Conservation (phyloP, 2,888 invertebrate genomes). For the Nymphalis polychloros region DNA sequence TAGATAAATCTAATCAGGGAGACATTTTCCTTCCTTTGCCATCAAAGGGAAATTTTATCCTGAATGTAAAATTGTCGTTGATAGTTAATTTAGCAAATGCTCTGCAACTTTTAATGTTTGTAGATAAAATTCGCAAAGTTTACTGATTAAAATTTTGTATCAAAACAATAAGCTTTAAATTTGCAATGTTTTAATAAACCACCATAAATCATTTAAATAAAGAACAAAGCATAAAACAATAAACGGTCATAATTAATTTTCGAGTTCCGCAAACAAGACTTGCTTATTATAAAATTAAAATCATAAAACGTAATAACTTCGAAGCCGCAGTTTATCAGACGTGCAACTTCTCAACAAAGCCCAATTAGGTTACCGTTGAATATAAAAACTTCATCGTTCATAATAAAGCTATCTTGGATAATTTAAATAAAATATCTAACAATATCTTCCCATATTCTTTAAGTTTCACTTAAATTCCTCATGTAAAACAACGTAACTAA, state of each 20-base stretch:
- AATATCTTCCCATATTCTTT: too few species aligned
- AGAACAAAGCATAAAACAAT: conserved; percentile 17
- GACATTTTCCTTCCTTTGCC: too few species aligned
- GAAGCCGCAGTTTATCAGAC: conserved; percentile 18
- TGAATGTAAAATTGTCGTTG: not conserved
- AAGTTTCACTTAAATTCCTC: too few species aligned
- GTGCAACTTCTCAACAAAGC: conserved; percentile 7
- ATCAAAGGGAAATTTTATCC: not conserved
- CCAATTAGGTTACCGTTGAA: conserved; percentile 14
- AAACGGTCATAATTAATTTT: conserved; percentile 22
- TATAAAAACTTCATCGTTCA: not conserved
- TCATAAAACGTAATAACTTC: conserved; percentile 17
- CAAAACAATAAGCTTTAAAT: not conserved
- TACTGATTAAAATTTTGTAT: not conserved
- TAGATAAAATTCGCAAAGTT: not conserved
- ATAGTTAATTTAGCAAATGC: not conserved
- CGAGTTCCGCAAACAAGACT: conserved; percentile 13
- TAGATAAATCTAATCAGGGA: too few species aligned
- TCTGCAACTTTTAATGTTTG: not conserved
- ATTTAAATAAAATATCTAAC: too few species aligned
- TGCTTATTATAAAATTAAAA: conserved; percentile 24
- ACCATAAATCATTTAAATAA: conserved; percentile 3
- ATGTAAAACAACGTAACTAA: too few species aligned
- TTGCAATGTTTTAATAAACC: not conserved
- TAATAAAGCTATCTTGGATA: not conserved